Base-by-base conservation (phyloP, 2,797 vertebrate genomes). In the Acipenser ruthenus region DNA sequence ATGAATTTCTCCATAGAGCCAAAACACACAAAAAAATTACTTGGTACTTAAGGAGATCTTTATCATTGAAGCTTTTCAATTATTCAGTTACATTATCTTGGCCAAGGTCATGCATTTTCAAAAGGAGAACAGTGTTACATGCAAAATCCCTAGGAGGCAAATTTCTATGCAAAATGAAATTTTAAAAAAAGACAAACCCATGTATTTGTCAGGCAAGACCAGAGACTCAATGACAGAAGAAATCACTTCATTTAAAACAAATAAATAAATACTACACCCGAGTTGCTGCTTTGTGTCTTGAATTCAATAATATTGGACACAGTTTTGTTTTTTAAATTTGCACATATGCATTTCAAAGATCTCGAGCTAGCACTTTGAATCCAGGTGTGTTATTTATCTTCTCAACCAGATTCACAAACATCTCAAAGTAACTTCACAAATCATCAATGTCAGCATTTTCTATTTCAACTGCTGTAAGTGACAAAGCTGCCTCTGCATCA, bases 391-490 rank as follows among this genome's bases (percentile, higher is more conserved):
- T 69, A 72, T 72, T 70, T 63, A 58, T 74, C 67, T 69, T 72
- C 67, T 72, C 70, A 74, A 67, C 62, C 70, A 69, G 69, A 72
- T 69, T 74, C 69, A 69, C 65, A 49, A 64, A 73, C 77, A 67
- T 79, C 74, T 75, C 67, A 82, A 69, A 80, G 74, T 70, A 72
- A 71, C 76, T 77, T 76, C 79, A 80, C 73, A 76, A 78, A 75
- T 73, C 81, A 70, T 81, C 77, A 72, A 70, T 73, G 78, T 81
- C 84, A 79, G 63, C 69, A 65, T 63, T 58, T 67, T 65, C 75
- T 71, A 69, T 71, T 74, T 67, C 47, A 77, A 75, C 70, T 48
- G 66, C 76, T 72, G 61, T 69, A 72, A 69, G 69, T 72, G 79
- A 83, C 74, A 78, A 77, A 77, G 77, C 72, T 71, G 37, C 64